A percentile compares a stretch with the other conserved stretches of the same genome.
These are phyloP conservation scores for Lutraria lutraria DNA, from an alignment of 2,888 invertebrate genomes.

Conservation along the genomic window DNA sequence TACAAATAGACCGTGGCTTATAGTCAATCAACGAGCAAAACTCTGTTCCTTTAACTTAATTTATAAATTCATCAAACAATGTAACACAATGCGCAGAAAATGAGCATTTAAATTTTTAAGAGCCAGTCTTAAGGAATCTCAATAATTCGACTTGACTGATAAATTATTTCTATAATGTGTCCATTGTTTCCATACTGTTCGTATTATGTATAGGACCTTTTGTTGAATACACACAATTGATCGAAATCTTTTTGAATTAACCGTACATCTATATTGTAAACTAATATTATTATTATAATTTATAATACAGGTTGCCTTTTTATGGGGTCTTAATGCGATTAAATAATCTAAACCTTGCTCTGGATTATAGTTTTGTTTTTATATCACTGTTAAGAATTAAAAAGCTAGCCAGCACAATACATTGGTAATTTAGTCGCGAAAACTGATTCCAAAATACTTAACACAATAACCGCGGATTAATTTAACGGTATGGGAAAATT, in stretches of 20 bases:
- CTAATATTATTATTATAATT: conserved; percentile 18
- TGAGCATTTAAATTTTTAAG: not conserved
- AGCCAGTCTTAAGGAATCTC: not conserved
- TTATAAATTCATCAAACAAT: not conserved
- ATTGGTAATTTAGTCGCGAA: conserved; percentile 16
- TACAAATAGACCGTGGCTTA: not conserved
- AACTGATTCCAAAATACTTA: conserved; percentile 13
- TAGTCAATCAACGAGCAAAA: not conserved
- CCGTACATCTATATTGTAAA: not conserved
- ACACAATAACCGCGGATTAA: conserved; percentile 1
- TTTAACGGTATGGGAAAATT: not conserved
- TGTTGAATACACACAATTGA: not conserved
- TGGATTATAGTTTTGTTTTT: not conserved
- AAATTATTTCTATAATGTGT: not conserved
- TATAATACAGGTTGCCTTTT: not conserved
- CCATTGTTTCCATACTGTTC: not conserved
- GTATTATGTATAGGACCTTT: not conserved
- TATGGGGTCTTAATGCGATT: conserved; percentile 1
- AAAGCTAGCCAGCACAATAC: not conserved
- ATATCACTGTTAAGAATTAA: not conserved
- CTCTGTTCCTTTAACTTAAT: not conserved
- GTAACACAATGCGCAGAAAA: not conserved
- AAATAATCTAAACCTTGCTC: not conserved
- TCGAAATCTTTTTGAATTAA: not conserved
- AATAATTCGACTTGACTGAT: not conserved